A percentile compares a stretch with the other conserved stretches of the same genome.
These are phyloP conservation scores for Lordiphosa fenestrarum DNA, from an alignment of 2,888 invertebrate species.

Conservation along the genomic window DNA sequence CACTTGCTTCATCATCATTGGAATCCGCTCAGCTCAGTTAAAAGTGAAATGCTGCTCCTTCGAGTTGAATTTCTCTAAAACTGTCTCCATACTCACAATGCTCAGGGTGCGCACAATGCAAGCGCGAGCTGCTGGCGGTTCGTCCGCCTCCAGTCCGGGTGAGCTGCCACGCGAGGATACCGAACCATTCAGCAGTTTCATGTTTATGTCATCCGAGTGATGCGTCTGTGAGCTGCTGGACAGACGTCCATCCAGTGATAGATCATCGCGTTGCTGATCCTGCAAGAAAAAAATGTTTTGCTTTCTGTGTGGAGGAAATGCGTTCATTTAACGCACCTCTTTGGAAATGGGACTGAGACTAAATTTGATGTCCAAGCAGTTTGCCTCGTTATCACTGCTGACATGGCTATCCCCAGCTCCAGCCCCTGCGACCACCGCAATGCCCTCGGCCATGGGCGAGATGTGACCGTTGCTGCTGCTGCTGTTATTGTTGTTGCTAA, in stretches of 20 bases:
- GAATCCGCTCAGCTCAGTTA: too few relatives aligned
- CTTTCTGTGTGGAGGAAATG: too few relatives aligned
- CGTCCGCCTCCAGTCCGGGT: conserved; percentile 75
- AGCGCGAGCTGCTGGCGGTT: conserved; percentile 67
- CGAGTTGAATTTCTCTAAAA: too few relatives aligned
- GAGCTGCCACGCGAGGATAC: conserved; percentile 79
- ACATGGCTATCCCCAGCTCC: conserved; percentile 46
- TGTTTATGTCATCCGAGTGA: conserved; percentile 72
- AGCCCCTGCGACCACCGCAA: conserved; percentile 17
- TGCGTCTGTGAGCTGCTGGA: conserved; percentile 75
- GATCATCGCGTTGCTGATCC: conserved; percentile 77
- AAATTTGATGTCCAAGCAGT: conserved; percentile 76
- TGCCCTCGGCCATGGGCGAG: conserved; percentile 37
- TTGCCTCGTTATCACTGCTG: conserved; percentile 73
- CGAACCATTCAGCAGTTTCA: conserved; percentile 77
- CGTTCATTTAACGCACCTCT: conserved; percentile 67
- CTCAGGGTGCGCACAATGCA: conserved; percentile 80
- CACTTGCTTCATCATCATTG: too few relatives aligned
- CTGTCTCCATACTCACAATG: conserved; percentile 78
- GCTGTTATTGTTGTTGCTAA: conserved; percentile 62
- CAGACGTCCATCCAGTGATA: conserved; percentile 76
- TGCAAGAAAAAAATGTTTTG: conserved; percentile 35
- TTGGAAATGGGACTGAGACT: conserved; percentile 77
- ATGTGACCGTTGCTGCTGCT: conserved; percentile 49
- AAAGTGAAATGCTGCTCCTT: too few relatives aligned